Conservation (phyloP, 2,797 vertebrate species). For the Heliangelus exortis region DNA sequence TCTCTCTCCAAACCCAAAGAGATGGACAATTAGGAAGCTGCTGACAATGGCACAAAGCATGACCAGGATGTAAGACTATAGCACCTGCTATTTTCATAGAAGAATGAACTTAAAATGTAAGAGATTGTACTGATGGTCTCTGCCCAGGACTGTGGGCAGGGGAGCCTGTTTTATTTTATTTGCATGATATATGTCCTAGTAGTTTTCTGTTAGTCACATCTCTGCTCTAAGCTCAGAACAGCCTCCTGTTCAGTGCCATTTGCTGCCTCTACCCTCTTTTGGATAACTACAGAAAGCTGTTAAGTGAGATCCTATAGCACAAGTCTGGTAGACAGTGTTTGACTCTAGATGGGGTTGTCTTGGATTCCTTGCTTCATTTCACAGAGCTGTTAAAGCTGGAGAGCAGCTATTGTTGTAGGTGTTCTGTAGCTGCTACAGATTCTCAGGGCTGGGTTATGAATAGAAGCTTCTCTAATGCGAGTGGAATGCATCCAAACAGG, state of each 20-base stretch:
- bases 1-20: neutral
- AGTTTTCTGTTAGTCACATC: neutral
- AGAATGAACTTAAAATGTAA: neutral
- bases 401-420: neutral
- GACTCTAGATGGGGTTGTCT: neutral
- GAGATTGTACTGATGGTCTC: neutral
- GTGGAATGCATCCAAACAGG: neutral
- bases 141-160: neutral
- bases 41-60: neutral
- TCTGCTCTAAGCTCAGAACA: neutral
- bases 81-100: neutral
- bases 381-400: neutral
- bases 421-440: neutral
- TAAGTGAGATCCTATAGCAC: neutral
- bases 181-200: neutral
- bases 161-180: neutral
- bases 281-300: neutral
- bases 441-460: neutral
- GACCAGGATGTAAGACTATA: neutral
- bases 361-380: neutral
- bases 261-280: neutral
- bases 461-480: neutral
- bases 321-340: neutral
- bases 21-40: neutral
- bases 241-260: neutral